phyloP scores from a whole-genome alignment of 2,888 invertebrate genomes.

The Lymantria monacha region DNA sequence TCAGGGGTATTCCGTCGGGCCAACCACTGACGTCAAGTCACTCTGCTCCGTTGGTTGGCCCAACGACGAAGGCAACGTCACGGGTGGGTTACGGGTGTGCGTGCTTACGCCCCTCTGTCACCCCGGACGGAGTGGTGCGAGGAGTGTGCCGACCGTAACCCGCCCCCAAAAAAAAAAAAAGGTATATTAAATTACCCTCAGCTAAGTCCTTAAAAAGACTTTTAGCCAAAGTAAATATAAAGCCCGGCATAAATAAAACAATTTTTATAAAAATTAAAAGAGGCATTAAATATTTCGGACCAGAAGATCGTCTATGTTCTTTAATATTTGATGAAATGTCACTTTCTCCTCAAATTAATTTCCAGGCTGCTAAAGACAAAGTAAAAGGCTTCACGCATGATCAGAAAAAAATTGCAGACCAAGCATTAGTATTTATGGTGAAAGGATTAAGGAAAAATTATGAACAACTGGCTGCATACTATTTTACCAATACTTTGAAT shows the following conservation, averaged over 20 bases:
- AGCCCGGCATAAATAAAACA: background rate
- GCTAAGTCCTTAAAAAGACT: background rate
- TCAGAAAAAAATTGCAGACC: slow-evolving; percentile 9
- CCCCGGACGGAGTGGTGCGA: too few relatives aligned
- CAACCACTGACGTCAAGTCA: too few relatives aligned
- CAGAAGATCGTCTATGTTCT: background rate
- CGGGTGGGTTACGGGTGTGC: too few relatives aligned
- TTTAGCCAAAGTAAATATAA: background rate
- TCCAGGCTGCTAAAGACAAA: background rate
- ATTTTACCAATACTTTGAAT: slow-evolving; percentile 23
- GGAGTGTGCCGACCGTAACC: too few relatives aligned
- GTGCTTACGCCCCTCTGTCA: too few relatives aligned
- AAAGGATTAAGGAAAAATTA: slow-evolving; percentile 24
- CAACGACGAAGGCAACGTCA: too few relatives aligned
- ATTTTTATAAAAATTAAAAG: background rate
- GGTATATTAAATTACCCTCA: slow-evolving; percentile 1
- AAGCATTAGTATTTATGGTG: slow-evolving; percentile 31
- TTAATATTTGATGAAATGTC: slow-evolving; percentile 7
- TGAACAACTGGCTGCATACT: slow-evolving; percentile 35
- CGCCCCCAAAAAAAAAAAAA: too few relatives aligned
- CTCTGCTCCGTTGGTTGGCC: too few relatives aligned
- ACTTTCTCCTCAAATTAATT: background rate
- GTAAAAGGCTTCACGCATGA: background rate
- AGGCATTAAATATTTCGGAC: background rate
- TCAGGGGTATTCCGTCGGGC: too few relatives aligned